Percentiles rank a stretch among this genome's conserved stretches.
These are phyloP conservation scores for Coracias cyanogaster DNA, from an alignment of 2,797 vertebrate genomes.

Conservation along the genomic window DNA sequence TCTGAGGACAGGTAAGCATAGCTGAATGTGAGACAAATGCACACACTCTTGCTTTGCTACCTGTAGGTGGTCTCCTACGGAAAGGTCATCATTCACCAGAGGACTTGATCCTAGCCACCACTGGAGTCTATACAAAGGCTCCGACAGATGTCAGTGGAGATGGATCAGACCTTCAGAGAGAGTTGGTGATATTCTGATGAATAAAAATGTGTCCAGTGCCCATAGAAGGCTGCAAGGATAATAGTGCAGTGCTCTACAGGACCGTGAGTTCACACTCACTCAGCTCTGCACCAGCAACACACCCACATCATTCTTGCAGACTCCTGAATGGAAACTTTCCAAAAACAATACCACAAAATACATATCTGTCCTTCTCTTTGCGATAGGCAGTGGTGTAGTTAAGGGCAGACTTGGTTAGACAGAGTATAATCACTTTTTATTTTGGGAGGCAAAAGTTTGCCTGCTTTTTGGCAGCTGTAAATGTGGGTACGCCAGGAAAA, in stretches of 20 bases:
- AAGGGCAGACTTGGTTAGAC: constrained; percentile 68
- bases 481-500: constrained; percentile 35
- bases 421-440: constrained; percentile 80
- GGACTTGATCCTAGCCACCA: background rate
- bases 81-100: background rate
- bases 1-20: background rate
- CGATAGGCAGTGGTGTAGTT: constrained; percentile 59
- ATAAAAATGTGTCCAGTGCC: background rate
- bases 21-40: background rate
- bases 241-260: background rate
- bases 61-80: background rate
- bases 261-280: background rate
- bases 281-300: background rate
- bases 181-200: background rate
- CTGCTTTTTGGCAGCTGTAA: constrained; percentile 68
- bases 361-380: constrained; percentile 33
- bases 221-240: background rate
- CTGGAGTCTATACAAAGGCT: background rate
- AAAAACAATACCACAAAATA: constrained; percentile 76
- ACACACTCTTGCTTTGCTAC: background rate
- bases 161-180: background rate
- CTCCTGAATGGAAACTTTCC: constrained; percentile 64
- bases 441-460: constrained; percentile 72
- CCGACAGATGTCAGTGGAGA: background rate
- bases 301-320: constrained; percentile 43